Evolutionary conservation across 2,797 vertebrate species (phyloP).

Genomic region (Mycteria americana): DNA sequence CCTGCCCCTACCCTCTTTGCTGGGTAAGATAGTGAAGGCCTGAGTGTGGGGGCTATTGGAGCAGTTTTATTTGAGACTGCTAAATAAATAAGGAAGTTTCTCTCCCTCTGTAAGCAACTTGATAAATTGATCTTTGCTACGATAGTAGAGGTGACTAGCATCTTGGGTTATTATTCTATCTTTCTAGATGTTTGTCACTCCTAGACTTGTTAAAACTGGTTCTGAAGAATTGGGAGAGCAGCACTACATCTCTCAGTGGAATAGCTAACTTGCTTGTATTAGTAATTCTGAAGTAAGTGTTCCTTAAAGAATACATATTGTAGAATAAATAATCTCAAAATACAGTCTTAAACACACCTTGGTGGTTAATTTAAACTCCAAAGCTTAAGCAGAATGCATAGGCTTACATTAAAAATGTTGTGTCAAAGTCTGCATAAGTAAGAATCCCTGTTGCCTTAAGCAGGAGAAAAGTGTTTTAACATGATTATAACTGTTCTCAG

Average conservation of each 20-base stretch:
- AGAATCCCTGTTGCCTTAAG: not conserved
- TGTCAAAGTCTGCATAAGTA: not conserved
- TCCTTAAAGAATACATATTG: not conserved
- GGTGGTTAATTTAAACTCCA: not conserved
- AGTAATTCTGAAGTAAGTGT: not conserved
- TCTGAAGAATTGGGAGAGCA: not conserved
- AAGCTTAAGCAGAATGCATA: not conserved
- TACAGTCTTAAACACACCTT: not conserved
- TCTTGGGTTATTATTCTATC: not conserved
- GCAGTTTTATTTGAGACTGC: not conserved
- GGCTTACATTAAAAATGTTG: not conserved
- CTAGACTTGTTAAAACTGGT: not conserved
- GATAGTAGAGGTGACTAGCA: not conserved
- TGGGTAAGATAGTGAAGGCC: fast-evolving
- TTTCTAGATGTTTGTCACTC: not conserved
- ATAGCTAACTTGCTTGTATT: not conserved
- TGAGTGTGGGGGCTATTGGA: not conserved
- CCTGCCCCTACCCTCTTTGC: not conserved
- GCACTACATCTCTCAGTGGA: not conserved
- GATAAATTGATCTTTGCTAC: not conserved
- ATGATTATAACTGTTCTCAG: not conserved
- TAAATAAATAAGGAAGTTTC: not conserved
- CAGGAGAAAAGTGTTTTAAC: not conserved
- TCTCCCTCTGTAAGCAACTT: not conserved
- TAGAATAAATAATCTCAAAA: not conserved